Evolutionary conservation across 2,797 vertebrate species (phyloP).

Genomic region (Micrastur ruficollis): DNA sequence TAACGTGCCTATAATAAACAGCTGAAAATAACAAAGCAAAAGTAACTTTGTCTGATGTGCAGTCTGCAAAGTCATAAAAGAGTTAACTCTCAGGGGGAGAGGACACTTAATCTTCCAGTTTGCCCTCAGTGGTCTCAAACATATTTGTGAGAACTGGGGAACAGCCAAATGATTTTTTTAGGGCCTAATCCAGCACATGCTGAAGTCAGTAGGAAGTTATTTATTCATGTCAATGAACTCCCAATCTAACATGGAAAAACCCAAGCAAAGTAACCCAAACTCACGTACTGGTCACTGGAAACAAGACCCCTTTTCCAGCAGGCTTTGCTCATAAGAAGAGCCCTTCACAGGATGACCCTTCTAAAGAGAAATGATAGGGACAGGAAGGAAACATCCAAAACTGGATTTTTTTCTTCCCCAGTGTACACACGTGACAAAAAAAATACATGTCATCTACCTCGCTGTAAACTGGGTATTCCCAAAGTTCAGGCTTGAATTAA

Average conservation of each 20-base stretch:
- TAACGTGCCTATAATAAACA: background rate
- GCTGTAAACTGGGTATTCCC: background rate
- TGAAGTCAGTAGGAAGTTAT: background rate
- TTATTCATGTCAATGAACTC: background rate
- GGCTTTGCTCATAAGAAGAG: background rate
- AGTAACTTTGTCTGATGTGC: background rate
- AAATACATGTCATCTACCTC: background rate
- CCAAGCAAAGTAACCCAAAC: background rate
- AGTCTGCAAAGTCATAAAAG: background rate
- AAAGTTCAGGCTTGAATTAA: background rate
- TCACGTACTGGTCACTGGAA: background rate
- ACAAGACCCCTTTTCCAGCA: background rate
- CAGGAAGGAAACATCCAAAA: background rate
- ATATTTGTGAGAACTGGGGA: background rate
- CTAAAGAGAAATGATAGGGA: background rate
- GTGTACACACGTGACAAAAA: background rate
- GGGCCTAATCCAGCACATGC: background rate
- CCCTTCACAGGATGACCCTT: background rate
- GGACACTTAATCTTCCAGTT: background rate
- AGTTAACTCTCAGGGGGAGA: background rate
- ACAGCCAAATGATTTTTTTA: background rate
- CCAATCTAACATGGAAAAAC: background rate
- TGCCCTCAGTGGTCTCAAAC: background rate
- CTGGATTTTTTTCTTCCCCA: background rate
- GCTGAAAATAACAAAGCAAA: background rate